These are phyloP conservation scores for Aplysia californica DNA, from an alignment of 1,140 invertebrate species.

Conservation along the genomic window DNA sequence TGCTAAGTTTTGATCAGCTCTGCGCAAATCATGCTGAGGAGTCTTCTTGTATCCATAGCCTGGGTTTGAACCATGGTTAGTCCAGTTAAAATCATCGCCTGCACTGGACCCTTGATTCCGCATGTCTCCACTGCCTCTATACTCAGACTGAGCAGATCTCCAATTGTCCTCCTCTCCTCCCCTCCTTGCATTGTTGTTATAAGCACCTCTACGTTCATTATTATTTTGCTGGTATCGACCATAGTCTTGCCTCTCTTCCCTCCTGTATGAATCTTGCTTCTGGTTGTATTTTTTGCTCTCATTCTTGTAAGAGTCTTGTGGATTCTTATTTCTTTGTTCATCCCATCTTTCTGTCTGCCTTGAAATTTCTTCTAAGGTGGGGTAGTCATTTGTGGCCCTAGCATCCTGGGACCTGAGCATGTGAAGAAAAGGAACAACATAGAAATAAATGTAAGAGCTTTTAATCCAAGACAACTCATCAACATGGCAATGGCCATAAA, in stretches of 20 bases:
- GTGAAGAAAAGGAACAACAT: too few relatives aligned
- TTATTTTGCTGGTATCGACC: neutral
- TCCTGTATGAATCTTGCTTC: neutral
- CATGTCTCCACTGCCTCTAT: neutral
- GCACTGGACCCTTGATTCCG: too few relatives aligned
- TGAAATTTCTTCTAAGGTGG: neutral
- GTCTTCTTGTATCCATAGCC: neutral
- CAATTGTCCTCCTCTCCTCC: conserved; percentile 6
- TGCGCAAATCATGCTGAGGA: neutral
- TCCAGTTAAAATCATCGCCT: neutral
- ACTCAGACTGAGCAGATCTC: neutral
- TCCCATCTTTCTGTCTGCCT: neutral
- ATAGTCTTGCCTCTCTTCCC: neutral
- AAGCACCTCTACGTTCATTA: neutral
- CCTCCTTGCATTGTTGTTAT: neutral
- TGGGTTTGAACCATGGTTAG: neutral
- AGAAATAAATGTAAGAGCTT: too few relatives aligned
- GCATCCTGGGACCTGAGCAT: neutral
- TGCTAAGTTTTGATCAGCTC: too few relatives aligned
- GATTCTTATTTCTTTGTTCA: too few relatives aligned
- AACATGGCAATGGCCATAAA: too few relatives aligned
- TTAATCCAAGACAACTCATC: too few relatives aligned
- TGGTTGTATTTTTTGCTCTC: too few relatives aligned
- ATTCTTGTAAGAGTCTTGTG: too few relatives aligned
- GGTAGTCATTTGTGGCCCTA: neutral